Evolutionary conservation across 2,888 invertebrate genomes (phyloP).

Genomic region (Pristionchus maxplancki): DNA sequence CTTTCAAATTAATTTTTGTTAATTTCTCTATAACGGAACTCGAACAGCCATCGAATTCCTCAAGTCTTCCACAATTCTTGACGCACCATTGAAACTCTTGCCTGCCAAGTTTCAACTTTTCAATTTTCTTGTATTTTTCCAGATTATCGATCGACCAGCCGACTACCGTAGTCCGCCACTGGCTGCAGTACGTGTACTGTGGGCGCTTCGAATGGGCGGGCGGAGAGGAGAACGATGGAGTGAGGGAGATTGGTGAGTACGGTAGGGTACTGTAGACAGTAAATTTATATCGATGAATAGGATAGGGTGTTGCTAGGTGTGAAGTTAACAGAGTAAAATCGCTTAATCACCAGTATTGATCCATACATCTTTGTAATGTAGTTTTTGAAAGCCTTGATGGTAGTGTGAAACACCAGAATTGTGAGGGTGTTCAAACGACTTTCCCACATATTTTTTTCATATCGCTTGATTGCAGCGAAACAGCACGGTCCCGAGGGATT

Average conservation of each 20-base stretch:
- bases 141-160: slow-evolving; percentile 33
- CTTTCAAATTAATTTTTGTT: no score
- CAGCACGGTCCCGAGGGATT: slow-evolving; percentile 37
- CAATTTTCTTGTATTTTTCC: no score
- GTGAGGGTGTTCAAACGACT: neutral
- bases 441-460: neutral
- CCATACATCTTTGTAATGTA: no score
- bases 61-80: neutral
- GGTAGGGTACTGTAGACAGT: neutral
- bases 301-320: no score
- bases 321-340: no score
- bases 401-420: neutral
- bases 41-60: neutral
- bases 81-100: neutral
- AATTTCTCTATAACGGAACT: no score
- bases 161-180: slow-evolving; percentile 33
- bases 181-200: slow-evolving; percentile 38
- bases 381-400: neutral
- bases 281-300: no score
- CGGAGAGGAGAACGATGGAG: slow-evolving; percentile 21
- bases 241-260: slow-evolving; percentile 48
- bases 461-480: slow-evolving; percentile 16
- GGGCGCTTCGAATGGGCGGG: slow-evolving; percentile 34
- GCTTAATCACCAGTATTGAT: no score
- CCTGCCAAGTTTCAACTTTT: neutral